These are phyloP conservation scores for Ladona fulva DNA, from an alignment of 1,140 invertebrate genomes.

Conservation along the genomic window DNA sequence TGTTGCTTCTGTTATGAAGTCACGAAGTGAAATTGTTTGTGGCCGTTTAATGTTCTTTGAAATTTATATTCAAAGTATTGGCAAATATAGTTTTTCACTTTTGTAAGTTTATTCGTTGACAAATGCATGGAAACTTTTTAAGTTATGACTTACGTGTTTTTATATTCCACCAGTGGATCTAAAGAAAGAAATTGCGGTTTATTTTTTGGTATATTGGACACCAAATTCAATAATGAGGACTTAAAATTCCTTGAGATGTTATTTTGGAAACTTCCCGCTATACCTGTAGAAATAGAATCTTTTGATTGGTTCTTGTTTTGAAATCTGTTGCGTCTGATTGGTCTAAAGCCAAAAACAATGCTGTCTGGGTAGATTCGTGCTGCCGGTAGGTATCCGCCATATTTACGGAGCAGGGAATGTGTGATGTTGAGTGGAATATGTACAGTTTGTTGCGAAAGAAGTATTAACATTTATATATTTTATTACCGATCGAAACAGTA, in stretches of 20 bases:
- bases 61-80: constrained; percentile 11
- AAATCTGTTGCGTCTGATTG: neutral
- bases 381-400: neutral
- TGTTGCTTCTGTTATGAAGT: neutral
- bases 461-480: constrained; percentile 9
- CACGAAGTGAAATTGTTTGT: neutral
- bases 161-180: neutral
- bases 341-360: neutral
- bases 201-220: no score
- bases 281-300: neutral
- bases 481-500: neutral
- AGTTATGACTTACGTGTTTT: neutral
- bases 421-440: neutral
- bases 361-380: neutral
- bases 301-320: neutral
- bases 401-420: neutral
- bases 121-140: neutral
- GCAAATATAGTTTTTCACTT: constrained; percentile 10
- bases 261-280: neutral
- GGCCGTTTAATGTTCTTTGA: constrained; percentile 5
- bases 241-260: no score
- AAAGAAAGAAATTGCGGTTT: no score
- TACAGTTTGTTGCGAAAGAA: constrained; percentile 2
- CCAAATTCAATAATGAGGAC: no score
- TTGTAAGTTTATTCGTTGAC: constrained; percentile 1